A percentile compares a stretch with the other conserved stretches of the same genome.
phyloP scores from a whole-genome alignment of 2,797 vertebrate species.

The Oreortyx pictus region DNA sequence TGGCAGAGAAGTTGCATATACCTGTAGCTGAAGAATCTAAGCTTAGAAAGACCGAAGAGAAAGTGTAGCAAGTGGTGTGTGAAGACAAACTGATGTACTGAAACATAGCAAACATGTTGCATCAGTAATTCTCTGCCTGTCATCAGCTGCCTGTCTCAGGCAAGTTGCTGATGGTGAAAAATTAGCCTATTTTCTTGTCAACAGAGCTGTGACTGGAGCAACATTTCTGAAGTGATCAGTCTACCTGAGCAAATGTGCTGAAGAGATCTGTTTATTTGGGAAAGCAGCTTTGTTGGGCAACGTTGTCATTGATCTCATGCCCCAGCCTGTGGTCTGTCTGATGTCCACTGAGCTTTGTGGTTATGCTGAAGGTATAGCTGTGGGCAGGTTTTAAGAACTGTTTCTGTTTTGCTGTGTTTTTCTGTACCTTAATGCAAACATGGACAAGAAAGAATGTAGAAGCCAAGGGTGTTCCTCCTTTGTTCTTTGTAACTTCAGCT shows the following conservation, averaged over 20 bases:
- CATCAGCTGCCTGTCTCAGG: constrained; percentile 8
- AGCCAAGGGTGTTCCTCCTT: neutral
- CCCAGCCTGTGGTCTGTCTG: neutral
- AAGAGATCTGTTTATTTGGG: neutral
- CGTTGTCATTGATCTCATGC: neutral
- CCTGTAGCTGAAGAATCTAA: neutral
- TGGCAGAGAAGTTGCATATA: neutral
- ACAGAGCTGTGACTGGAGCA: neutral
- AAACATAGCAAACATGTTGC: neutral
- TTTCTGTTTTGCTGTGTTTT: neutral
- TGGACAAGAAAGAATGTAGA: neutral
- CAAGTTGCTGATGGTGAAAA: neutral
- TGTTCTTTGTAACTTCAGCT: neutral
- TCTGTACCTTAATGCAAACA: neutral
- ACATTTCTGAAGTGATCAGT: neutral
- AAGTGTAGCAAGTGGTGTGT: neutral
- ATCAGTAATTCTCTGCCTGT: constrained; percentile 5
- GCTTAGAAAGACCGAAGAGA: neutral
- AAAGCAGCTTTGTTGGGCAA: neutral
- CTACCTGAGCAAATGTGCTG: neutral
- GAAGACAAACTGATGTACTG: neutral
- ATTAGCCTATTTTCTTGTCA: neutral
- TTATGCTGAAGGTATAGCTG: neutral
- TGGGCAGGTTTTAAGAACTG: neutral
- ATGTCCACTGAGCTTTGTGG: neutral